Conservation (phyloP, 1,140 invertebrate genomes). For the Proctacanthus coquilletti region DNA sequence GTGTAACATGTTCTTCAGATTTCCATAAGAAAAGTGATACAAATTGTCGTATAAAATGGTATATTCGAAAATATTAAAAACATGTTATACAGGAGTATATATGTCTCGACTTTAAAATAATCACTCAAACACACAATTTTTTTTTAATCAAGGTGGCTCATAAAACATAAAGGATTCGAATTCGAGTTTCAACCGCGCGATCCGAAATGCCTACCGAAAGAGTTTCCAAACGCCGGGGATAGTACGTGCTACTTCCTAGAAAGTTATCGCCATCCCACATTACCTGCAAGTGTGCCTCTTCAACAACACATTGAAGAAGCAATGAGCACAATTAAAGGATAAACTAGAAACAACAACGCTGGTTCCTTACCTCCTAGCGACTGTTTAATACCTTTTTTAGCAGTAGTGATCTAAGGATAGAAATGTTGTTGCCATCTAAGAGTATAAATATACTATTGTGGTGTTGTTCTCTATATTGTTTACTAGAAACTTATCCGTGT, state of each 20-base stretch:
- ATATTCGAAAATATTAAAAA: too few relatives aligned
- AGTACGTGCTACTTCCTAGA: conserved; percentile 79
- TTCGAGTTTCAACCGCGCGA: conserved; percentile 60
- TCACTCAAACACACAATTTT: neutral
- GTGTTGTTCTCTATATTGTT: neutral
- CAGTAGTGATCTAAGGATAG: neutral
- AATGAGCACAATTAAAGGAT: conserved; percentile 14
- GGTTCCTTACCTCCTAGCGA: conserved; percentile 25
- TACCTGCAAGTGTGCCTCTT: conserved; percentile 39
- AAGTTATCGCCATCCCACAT: conserved; percentile 54
- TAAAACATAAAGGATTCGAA: conserved; percentile 54
- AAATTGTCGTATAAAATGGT: too few relatives aligned
- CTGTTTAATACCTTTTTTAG: conserved; percentile 6
- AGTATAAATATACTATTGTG: neutral
- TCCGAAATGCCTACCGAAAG: conserved; percentile 64
- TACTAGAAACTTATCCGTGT: neutral
- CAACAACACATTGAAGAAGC: conserved; percentile 49
- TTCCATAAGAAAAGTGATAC: too few relatives aligned
- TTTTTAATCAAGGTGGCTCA: conserved; percentile 46
- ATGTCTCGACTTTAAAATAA: too few relatives aligned
- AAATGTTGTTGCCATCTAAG: neutral
- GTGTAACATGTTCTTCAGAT: too few relatives aligned
- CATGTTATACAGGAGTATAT: too few relatives aligned
- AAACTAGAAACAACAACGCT: conserved; percentile 1
- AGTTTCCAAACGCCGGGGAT: conserved; percentile 54